Evolutionary conservation across 2,113 vertebrate genomes (phyloP).

Genomic region (Xiphophorus hellerii): DNA sequence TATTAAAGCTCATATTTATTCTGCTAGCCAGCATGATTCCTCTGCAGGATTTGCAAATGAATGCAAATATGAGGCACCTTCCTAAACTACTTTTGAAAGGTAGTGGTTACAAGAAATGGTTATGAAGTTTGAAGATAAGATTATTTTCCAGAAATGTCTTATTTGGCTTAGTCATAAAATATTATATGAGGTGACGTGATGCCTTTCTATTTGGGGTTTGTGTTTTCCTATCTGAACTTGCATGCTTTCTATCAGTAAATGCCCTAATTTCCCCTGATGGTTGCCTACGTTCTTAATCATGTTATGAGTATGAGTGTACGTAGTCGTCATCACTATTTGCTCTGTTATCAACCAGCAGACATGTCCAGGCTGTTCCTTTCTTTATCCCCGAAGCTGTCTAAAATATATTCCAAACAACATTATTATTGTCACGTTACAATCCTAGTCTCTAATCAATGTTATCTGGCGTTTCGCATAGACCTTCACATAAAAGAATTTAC

Average conservation of each 20-base stretch:
- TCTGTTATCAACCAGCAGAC: background rate
- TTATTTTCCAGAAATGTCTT: slow-evolving; percentile 41
- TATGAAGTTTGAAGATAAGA: slow-evolving; percentile 26
- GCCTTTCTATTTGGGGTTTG: background rate
- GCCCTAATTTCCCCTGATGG: background rate
- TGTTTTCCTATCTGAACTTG: background rate
- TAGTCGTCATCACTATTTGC: background rate
- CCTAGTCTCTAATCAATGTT: too few species aligned
- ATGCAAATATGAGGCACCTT: slow-evolving; percentile 65
- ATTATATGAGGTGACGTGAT: background rate
- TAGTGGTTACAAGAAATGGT: slow-evolving; percentile 41
- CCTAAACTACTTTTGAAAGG: slow-evolving; percentile 54
- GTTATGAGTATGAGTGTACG: background rate
- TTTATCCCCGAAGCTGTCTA: background rate
- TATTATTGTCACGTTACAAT: too few species aligned
- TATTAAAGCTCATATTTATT: slow-evolving; percentile 66
- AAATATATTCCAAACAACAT: too few species aligned
- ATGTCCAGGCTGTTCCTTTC: background rate
- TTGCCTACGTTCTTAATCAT: background rate
- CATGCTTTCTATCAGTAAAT: background rate
- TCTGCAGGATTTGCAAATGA: slow-evolving; percentile 65
- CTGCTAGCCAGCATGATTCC: slow-evolving; percentile 59
- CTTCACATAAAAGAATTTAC: too few species aligned
- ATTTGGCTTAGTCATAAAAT: slow-evolving; percentile 5
- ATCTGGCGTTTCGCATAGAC: too few species aligned